phyloP scores from a whole-genome alignment of 2,797 vertebrate genomes.

The Trachops cirrhosus region DNA sequence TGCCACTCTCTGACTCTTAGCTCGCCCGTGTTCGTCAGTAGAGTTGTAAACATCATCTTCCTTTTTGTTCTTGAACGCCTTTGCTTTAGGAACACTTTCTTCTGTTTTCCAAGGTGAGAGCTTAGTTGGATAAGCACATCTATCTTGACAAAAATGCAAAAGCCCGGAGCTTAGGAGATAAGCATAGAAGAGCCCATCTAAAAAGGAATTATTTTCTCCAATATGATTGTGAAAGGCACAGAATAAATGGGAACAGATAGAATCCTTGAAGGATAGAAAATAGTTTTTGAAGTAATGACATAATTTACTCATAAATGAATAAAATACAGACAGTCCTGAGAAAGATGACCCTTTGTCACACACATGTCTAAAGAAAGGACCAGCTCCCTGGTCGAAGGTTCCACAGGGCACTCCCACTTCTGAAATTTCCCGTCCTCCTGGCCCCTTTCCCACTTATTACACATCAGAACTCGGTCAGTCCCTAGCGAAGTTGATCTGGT shows the following conservation, averaged over 20 bases:
- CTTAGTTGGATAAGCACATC: not conserved
- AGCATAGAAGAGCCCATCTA: not conserved
- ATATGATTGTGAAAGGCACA: not conserved
- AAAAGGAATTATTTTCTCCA: not conserved
- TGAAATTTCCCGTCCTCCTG: not conserved
- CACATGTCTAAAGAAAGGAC: not conserved
- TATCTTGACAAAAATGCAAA: slow-evolving; percentile 16
- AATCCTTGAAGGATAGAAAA: not conserved
- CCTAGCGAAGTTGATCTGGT: not conserved
- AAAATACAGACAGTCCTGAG: not conserved
- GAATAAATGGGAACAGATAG: not conserved
- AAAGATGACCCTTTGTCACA: not conserved
- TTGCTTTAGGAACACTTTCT: not conserved
- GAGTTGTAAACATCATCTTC: not conserved
- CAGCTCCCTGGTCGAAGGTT: not conserved
- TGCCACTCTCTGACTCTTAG: not conserved
- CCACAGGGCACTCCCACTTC: not conserved
- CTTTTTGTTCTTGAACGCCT: not conserved
- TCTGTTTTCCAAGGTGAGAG: not conserved
- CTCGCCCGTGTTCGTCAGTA: not conserved
- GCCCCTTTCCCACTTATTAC: not conserved
- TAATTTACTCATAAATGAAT: not conserved
- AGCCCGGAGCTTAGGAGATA: not conserved
- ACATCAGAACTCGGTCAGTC: not conserved
- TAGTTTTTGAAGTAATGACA: not conserved